These are phyloP conservation scores for Globodera ellingtonae DNA, from an alignment of 1,140 invertebrate species.

Conservation along the genomic window DNA sequence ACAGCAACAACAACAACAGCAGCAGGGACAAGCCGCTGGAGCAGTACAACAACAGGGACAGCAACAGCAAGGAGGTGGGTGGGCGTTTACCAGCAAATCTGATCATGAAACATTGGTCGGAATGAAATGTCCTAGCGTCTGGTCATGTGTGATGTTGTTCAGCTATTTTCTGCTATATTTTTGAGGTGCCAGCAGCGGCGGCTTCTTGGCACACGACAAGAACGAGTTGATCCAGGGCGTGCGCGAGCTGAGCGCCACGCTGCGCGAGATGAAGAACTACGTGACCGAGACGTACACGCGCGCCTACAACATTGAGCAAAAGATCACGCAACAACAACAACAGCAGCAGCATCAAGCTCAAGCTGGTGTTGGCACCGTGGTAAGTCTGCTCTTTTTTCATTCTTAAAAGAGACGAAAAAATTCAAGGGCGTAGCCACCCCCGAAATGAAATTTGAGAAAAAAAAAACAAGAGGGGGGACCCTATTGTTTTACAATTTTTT, in stretches of 20 bases:
- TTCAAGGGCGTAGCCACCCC: no score
- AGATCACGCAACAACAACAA: slow-evolving; percentile 46
- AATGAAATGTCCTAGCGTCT: neutral
- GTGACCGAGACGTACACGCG: slow-evolving; percentile 65
- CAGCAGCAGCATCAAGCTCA: slow-evolving; percentile 17
- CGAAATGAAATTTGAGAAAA: no score
- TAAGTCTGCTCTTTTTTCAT: neutral
- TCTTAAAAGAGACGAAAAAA: no score
- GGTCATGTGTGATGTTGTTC: neutral
- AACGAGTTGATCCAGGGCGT: slow-evolving; percentile 60
- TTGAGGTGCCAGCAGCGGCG: slow-evolving; percentile 1
- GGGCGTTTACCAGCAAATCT: neutral
- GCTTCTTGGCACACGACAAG: slow-evolving; percentile 58
- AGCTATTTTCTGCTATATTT: neutral
- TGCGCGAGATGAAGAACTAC: slow-evolving; percentile 64
- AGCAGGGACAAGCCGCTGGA: slow-evolving; percentile 7
- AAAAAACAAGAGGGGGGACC: no score
- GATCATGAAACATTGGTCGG: neutral
- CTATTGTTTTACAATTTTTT: no score
- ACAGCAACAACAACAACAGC: slow-evolving; percentile 49
- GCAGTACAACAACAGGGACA: neutral
- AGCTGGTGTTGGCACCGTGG: slow-evolving; percentile 3
- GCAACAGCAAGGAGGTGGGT: slow-evolving; percentile 36
- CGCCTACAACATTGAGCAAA: slow-evolving; percentile 63
- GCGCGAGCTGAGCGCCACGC: slow-evolving; percentile 53